Conservation (phyloP, 1,140 invertebrate genomes). For the Ceratosolen fusciceps region DNA sequence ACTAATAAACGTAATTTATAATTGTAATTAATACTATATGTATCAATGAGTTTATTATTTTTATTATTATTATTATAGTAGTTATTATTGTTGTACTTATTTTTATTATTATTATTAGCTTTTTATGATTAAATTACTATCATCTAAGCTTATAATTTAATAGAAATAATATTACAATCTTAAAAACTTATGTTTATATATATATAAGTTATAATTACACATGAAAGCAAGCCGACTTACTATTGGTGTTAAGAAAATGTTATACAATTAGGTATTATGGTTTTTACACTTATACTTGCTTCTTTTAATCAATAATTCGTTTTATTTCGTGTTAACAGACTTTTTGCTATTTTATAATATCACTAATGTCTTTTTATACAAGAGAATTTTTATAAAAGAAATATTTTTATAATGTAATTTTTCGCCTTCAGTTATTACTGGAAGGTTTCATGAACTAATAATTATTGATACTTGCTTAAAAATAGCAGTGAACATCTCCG, state of each 20-base stretch:
- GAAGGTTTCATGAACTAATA: constrained; percentile 22
- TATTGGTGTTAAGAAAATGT: constrained; percentile 5
- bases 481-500: constrained; percentile 18
- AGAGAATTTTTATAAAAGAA: too few species aligned
- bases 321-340: constrained; percentile 42
- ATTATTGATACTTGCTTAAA: constrained; percentile 35
- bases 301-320: constrained; percentile 56
- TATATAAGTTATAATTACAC: constrained; percentile 61
- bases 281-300: constrained; percentile 55
- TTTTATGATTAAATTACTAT: constrained; percentile 43
- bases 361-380: constrained; percentile 34
- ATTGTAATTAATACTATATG: background rate
- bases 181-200: constrained; percentile 52
- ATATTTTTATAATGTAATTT: constrained; percentile 25
- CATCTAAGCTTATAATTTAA: too few species aligned
- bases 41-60: background rate
- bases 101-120: background rate
- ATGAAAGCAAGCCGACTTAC: constrained; percentile 60
- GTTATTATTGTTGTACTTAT: background rate
- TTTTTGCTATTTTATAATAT: constrained; percentile 51
- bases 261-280: constrained; percentile 28
- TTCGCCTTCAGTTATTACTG: constrained; percentile 23
- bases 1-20: background rate
- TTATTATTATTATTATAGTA: constrained; percentile 3
- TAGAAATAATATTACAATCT: constrained; percentile 51